phyloP scores from a whole-genome alignment of 1,140 invertebrate species.

The Lordiphosa clarofinis region DNA sequence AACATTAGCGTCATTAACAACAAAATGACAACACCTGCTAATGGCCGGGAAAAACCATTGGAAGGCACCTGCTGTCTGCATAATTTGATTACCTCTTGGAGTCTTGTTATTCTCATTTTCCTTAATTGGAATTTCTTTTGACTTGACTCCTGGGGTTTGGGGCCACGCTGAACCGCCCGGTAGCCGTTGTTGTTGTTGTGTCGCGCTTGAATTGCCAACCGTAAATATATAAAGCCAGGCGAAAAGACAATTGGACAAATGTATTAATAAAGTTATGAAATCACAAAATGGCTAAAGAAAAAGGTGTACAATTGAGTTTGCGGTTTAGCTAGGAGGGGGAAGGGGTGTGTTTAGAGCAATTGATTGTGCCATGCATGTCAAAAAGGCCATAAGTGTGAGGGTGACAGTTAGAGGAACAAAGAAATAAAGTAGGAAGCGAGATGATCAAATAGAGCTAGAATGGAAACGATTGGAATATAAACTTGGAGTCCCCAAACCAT shows the following conservation, averaged over 20 bases:
- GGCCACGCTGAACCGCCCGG: constrained; percentile 1
- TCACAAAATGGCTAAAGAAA: constrained; percentile 39
- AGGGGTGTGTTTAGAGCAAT: too few species aligned
- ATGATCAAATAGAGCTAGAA: too few species aligned
- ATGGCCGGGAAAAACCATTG: constrained; percentile 52
- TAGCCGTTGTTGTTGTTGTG: constrained; percentile 24
- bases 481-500: too few species aligned
- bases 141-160: constrained; percentile 29
- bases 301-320: constrained; percentile 35
- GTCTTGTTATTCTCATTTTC: constrained; percentile 48
- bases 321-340: background rate
- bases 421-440: too few species aligned
- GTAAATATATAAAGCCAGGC: too few species aligned
- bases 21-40: constrained; percentile 65
- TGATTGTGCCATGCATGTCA: too few species aligned
- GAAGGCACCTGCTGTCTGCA: constrained; percentile 72
- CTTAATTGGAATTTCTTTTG: constrained; percentile 70
- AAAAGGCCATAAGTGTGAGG: too few species aligned
- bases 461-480: too few species aligned
- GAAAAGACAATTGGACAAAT: constrained; percentile 57
- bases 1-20: constrained; percentile 31
- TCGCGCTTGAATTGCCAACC: constrained; percentile 59
- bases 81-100: constrained; percentile 49
- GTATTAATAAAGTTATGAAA: constrained; percentile 74
- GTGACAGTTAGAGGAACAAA: too few species aligned